Base-by-base conservation (phyloP, 2,113 vertebrate genomes). In the Neolamprologus ventralis region DNA sequence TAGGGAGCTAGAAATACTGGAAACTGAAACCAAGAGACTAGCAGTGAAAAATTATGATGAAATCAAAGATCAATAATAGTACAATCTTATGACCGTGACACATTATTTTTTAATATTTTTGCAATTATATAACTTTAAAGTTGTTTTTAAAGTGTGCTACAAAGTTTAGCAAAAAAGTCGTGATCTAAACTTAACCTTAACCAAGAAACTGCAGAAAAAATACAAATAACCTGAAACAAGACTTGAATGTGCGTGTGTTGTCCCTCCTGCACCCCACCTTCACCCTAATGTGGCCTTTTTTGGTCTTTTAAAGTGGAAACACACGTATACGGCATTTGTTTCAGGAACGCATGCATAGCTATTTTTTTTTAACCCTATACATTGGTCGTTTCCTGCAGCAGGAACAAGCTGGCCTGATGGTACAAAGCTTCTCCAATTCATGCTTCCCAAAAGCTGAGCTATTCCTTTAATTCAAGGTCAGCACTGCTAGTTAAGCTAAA, bases 151-250 rank as follows among this genome's bases (percentile, higher is more conserved):
- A 73, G 37, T 45, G 21, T 26, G 13, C 37, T 42, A 23, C 10
- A 6, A 26, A 73, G 21, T 45, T 73, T 45, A 73, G 21, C n/a
- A 3, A 45, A 0, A 9, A 73, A 71, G 8, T 3, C 0, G 1
- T 42, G 65, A 17, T 17, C 5, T 45, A 45, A 45, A 28, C 21
- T 26, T 45, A 26, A 45, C 68, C 21, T 73, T 73, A 73, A 73
- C 37, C 68, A 73, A 45, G 65, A 71, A 42, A 42, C 37, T 6
- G 5, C 65, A 42, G 40, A 73, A 73, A 26, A 45, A 73, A 45
- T 23, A 2, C 14, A 73, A 73, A 26, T 26, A 16, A 73, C 21
- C 21, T 26, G 13, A 73, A 45, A 73, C 37, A 45, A 73, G 13
- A 45, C 40, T 10, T 13, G 7, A 42, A 71, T 23, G 35, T 71